phyloP scores from a whole-genome alignment of 2,888 invertebrate species.

The Argyra leucocephala region DNA sequence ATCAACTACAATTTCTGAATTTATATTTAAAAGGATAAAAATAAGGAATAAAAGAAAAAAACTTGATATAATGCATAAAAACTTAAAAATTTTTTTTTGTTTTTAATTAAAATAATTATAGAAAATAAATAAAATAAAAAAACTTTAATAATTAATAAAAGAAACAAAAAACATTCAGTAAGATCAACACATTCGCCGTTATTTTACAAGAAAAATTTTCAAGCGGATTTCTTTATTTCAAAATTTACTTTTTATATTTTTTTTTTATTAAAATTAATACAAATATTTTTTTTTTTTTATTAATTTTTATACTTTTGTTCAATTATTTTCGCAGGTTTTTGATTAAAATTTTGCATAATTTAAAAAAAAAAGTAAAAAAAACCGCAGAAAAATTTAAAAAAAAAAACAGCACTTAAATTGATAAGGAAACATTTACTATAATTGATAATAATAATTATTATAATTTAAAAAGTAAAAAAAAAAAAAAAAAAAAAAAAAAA shows the following conservation, averaged over 20 bases:
- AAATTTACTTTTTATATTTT: no score
- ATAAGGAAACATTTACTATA: conserved; percentile 6
- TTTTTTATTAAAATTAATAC: neutral
- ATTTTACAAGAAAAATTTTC: neutral
- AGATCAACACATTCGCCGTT: neutral
- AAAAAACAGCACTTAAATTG: conserved; percentile 5
- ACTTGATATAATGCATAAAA: conserved; percentile 3
- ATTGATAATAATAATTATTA: conserved; percentile 6
- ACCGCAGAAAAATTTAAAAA: neutral
- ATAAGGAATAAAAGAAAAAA: neutral
- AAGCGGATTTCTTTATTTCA: neutral
- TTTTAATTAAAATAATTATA: neutral
- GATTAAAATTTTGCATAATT: neutral
- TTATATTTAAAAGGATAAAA: neutral
- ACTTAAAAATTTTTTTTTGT: neutral
- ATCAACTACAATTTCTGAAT: neutral
- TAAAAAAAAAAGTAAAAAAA: neutral
- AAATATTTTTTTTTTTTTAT: neutral
- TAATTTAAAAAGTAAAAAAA: conserved; percentile 6
- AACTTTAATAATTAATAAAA: no score
- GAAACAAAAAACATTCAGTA: neutral
- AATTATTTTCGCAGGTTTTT: neutral
- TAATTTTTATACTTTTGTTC: neutral
- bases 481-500: neutral
- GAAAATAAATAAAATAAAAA: neutral